These are phyloP conservation scores for Cheilosia impressa DNA, from an alignment of 2,888 invertebrate species.

Conservation along the genomic window DNA sequence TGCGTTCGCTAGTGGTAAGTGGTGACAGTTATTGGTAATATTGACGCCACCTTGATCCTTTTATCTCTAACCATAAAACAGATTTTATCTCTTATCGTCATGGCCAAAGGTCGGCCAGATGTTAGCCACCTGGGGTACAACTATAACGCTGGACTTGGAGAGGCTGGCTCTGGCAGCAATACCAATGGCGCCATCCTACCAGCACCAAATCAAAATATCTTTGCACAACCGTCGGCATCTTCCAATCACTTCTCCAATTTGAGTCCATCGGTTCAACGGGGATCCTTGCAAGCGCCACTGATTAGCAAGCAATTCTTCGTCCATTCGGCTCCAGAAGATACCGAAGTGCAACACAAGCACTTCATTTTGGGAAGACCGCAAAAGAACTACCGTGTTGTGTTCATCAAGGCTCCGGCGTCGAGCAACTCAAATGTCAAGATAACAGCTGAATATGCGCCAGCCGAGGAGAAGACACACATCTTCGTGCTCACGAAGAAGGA, in stretches of 20 bases:
- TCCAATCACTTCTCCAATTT: slow-evolving; percentile 4
- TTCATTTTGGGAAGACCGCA: slow-evolving; percentile 81
- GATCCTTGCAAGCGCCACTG: slow-evolving; percentile 76
- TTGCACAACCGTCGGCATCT: neutral
- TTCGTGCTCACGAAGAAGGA: slow-evolving; percentile 82
- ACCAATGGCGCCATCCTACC: slow-evolving; percentile 27
- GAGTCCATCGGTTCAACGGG: slow-evolving; percentile 29
- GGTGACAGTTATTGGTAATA: neutral
- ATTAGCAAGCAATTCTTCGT: slow-evolving; percentile 82
- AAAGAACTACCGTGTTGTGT: slow-evolving; percentile 82
- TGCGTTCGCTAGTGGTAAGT: slow-evolving; percentile 65
- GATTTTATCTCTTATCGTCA: slow-evolving; percentile 54
- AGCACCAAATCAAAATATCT: slow-evolving; percentile 8
- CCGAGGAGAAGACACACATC: slow-evolving; percentile 83
- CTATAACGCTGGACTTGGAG: slow-evolving; percentile 20
- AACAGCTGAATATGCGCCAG: slow-evolving; percentile 81
- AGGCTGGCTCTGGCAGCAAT: slow-evolving; percentile 7
- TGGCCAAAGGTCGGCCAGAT: slow-evolving; percentile 49
- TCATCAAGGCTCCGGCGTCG: slow-evolving; percentile 82
- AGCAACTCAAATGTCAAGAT: slow-evolving; percentile 79
- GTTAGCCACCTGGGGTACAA: slow-evolving; percentile 54
- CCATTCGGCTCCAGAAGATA: slow-evolving; percentile 81
- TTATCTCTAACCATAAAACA: neutral
- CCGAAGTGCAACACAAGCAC: slow-evolving; percentile 79
- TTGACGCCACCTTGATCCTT: neutral